Percentiles rank a stretch among this genome's conserved stretches.
Conservation (phyloP, 1,140 invertebrate species). For the Drosophila nasuta region DNA sequence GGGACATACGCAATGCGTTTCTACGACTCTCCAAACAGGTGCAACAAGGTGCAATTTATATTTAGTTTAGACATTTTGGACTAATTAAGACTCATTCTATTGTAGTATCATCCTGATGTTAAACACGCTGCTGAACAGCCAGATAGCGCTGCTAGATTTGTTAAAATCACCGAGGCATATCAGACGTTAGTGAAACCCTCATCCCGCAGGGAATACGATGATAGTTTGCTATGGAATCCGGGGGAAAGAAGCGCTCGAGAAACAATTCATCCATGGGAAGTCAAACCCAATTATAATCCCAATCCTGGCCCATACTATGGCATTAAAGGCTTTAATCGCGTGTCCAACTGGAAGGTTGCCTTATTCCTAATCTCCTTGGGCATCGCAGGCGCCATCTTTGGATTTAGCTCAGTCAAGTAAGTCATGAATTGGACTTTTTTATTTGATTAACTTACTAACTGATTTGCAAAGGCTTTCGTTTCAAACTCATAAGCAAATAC, state of each 20-base stretch:
- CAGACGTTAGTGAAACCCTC: slow-evolving; percentile 86
- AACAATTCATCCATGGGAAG: slow-evolving; percentile 67
- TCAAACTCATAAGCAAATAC: slow-evolving; percentile 80
- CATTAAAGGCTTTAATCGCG: slow-evolving; percentile 86
- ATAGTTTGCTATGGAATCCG: slow-evolving; percentile 61
- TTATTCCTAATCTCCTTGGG: slow-evolving; percentile 86
- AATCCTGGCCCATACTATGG: slow-evolving; percentile 87
- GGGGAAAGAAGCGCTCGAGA: slow-evolving; percentile 8
- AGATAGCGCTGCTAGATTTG: slow-evolving; percentile 86
- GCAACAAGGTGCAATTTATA: slow-evolving; percentile 51
- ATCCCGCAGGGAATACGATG: slow-evolving; percentile 87
- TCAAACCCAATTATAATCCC: slow-evolving; percentile 70
- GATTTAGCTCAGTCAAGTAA: slow-evolving; percentile 87
- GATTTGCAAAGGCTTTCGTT: slow-evolving; percentile 85
- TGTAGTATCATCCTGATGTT: slow-evolving; percentile 87
- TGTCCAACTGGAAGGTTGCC: slow-evolving; percentile 87
- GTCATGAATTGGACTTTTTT: neutral
- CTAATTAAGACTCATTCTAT: neutral
- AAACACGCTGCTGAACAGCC: slow-evolving; percentile 86
- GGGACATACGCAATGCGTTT: slow-evolving; percentile 87
- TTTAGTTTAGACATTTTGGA: neutral
- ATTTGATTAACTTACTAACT: neutral
- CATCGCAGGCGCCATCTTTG: slow-evolving; percentile 86
- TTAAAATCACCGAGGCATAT: slow-evolving; percentile 88
- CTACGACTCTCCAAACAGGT: slow-evolving; percentile 87